Evolutionary conservation across 2,888 invertebrate species (phyloP).

Genomic region (Charanyca ferruginea): DNA sequence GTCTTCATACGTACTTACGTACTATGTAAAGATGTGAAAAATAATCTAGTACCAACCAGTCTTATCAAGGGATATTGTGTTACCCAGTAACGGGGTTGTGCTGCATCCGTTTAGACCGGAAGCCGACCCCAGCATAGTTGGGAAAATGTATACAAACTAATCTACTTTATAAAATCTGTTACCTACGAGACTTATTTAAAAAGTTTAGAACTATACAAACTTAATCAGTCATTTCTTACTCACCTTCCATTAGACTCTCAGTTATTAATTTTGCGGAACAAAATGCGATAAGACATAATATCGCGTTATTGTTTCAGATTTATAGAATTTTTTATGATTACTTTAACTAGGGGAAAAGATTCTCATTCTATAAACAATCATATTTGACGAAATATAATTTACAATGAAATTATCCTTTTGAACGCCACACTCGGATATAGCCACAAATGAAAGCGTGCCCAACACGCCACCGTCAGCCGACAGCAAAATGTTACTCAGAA

Average conservation of each 20-base stretch:
- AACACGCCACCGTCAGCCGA: too few species aligned
- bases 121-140: too few species aligned
- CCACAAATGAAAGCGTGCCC: too few species aligned
- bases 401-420: neutral
- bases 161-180: neutral
- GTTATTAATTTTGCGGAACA: slow-evolving; percentile 10
- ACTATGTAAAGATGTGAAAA: slow-evolving; percentile 4
- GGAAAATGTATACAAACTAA: too few species aligned
- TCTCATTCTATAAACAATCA: neutral
- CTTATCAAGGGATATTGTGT: too few species aligned
- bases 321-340: too few species aligned
- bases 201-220: neutral
- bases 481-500: too few species aligned
- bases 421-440: too few species aligned
- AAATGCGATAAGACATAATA: slow-evolving; percentile 10
- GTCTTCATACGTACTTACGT: neutral
- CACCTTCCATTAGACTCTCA: slow-evolving; percentile 4
- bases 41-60: too few species aligned
- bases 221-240: neutral
- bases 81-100: too few species aligned
- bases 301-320: neutral
- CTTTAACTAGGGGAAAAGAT: neutral
- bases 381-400: neutral
- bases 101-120: too few species aligned
- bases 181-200: neutral